Evolutionary conservation across 1,140 invertebrate genomes (phyloP), one percentile per base, ranked within the genome.

Genomic region (Helicoverpa zea): DNA sequence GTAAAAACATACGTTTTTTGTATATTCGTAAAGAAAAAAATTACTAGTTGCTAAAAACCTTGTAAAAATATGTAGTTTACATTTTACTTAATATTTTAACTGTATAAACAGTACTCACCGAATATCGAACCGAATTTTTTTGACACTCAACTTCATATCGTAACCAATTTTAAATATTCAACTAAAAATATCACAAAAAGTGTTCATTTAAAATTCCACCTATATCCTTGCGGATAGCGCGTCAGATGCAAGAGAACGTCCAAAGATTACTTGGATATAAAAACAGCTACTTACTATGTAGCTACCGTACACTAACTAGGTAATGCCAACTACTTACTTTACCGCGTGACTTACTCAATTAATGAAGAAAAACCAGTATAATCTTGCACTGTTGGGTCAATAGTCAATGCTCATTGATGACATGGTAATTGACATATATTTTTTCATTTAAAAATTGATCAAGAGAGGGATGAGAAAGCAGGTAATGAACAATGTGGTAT

Each of bases 261-360:
- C 9, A 16, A n/a, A 18, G 9, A 47, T 29, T 59, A 59, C 23
- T 29, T 12, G n/a, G 4, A 58, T 58, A 18, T 9, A 58, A 58
- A 58, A 58, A 23, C n/a, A 0, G 56, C 56, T 23, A 14, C 56
- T 58, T 58, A 58, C 16, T 7, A 18, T 10, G 16, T 16, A 58
- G 16, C 16, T 58, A 58, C 56, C 56, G 16, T 58, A 58, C 0
- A 10, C n/a, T 10, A 10, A 10, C 13, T 54, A 54, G 14, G 13
- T 54, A 16, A n/a, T 68, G 43, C 43, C 47, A 23, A 35, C 43
- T 18, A 66, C 43, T 23, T 66, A 66, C 10, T 1, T 47, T 14
- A 47, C 47, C 43, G 64, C 64, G 64, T 52, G 49, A 52, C 49
- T 52, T 29, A 51, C 23, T 54, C 16, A 70, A 70, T 70, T 52